These are phyloP conservation scores for Myxocyprinus asiaticus DNA, from an alignment of 2,113 vertebrate genomes.

Conservation along the genomic window DNA sequence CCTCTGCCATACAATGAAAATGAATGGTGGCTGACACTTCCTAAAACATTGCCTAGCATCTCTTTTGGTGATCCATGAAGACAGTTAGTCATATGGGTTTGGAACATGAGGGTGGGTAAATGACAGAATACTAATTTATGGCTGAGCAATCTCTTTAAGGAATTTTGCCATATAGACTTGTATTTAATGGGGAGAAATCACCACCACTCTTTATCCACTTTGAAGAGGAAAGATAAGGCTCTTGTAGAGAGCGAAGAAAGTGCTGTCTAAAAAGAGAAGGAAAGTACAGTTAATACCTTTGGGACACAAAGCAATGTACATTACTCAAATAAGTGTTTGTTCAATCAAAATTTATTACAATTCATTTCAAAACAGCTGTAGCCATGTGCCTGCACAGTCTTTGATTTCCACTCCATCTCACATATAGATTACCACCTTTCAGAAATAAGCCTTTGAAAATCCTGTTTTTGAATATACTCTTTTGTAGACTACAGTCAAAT, in stretches of 20 bases:
- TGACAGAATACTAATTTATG: too few relatives aligned
- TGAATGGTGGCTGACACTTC: too few relatives aligned
- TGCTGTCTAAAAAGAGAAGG: slow-evolving; percentile 78
- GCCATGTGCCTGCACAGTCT: slow-evolving; percentile 63
- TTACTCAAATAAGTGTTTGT: slow-evolving; percentile 56
- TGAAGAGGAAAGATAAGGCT: slow-evolving; percentile 69
- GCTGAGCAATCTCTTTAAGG: too few relatives aligned
- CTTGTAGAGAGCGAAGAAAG: slow-evolving; percentile 69
- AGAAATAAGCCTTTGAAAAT: slow-evolving; percentile 55
- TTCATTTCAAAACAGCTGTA: slow-evolving; percentile 71
- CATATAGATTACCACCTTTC: slow-evolving; percentile 21
- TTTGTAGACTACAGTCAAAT: neutral
- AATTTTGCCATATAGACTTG: too few relatives aligned
- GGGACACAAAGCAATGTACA: slow-evolving; percentile 52
- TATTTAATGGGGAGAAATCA: slow-evolving; percentile 48
- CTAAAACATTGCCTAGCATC: too few relatives aligned
- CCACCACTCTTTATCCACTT: slow-evolving; percentile 77
- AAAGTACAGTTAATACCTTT: slow-evolving; percentile 76
- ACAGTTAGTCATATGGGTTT: too few relatives aligned
- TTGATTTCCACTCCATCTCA: slow-evolving; percentile 51
- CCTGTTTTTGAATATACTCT: slow-evolving; percentile 23
- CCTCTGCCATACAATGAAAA: too few relatives aligned
- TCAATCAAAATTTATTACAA: slow-evolving; percentile 64
- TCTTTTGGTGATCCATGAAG: too few relatives aligned
- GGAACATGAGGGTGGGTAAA: too few relatives aligned